phyloP scores from a whole-genome alignment of 1,140 invertebrate species.

The Drosophila neocordata region DNA sequence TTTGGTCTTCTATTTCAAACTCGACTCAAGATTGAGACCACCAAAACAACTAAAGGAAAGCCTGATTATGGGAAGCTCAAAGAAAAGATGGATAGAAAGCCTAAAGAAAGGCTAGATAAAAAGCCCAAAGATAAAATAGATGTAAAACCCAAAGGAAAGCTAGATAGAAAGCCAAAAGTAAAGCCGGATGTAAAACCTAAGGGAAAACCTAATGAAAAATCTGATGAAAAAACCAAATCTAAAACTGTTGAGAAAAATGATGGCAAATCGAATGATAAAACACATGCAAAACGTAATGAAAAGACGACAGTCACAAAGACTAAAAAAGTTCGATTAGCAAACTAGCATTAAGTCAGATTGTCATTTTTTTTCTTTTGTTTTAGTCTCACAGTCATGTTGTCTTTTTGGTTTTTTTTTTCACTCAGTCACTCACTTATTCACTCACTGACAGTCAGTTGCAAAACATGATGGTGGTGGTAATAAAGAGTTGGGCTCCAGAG shows the following conservation, averaged over 20 bases:
- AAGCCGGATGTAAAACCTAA: too few species aligned
- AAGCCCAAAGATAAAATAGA: too few species aligned
- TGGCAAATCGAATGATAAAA: neutral
- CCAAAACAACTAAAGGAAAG: neutral
- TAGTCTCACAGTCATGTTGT: neutral
- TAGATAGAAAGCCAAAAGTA: too few species aligned
- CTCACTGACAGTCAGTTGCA: constrained; percentile 10
- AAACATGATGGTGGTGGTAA: constrained; percentile 35
- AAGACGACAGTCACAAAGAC: neutral
- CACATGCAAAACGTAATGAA: constrained; percentile 8
- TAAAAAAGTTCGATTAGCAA: constrained; percentile 42
- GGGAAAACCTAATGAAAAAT: too few species aligned
- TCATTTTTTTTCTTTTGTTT: constrained; percentile 41
- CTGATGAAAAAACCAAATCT: too few species aligned
- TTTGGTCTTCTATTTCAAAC: neutral
- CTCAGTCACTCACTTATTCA: neutral
- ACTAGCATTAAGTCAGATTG: constrained; percentile 34
- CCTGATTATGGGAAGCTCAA: neutral
- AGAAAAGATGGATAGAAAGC: neutral
- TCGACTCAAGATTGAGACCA: neutral
- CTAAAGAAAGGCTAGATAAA: neutral
- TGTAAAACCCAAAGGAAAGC: too few species aligned
- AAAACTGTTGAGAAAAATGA: neutral
- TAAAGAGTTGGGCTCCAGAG: constrained; percentile 65
- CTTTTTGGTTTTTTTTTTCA: constrained; percentile 34